Percentiles rank a stretch among this genome's conserved stretches.
Evolutionary conservation across 1,140 invertebrate genomes (phyloP).

Genomic region (Ephestia elutella): DNA sequence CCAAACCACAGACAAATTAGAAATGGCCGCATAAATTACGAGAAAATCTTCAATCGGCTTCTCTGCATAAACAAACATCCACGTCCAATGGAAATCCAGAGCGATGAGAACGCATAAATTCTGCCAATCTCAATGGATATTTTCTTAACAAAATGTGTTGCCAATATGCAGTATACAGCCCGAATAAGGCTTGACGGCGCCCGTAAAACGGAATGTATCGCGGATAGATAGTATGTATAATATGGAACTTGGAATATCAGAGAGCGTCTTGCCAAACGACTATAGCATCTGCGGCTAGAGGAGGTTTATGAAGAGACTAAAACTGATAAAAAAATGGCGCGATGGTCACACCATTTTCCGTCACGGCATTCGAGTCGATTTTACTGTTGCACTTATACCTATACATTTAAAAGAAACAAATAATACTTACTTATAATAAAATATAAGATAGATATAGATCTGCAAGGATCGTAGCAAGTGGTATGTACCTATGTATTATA

Average conservation of each 20-base stretch:
- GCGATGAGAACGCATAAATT: conserved; percentile 25
- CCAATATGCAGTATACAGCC: conserved; percentile 44
- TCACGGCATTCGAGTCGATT: too few relatives aligned
- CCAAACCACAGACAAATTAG: conserved; percentile 5
- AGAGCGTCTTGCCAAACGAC: neutral
- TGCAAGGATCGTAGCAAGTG: too few relatives aligned
- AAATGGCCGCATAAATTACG: conserved; percentile 15
- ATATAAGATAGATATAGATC: too few relatives aligned
- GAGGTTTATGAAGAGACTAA: neutral
- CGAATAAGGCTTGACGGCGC: conserved; percentile 18
- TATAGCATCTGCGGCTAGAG: neutral
- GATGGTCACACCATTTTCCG: too few relatives aligned
- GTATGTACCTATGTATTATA: too few relatives aligned
- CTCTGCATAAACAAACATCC: conserved; percentile 7
- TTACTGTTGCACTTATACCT: too few relatives aligned
- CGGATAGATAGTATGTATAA: conserved; percentile 16
- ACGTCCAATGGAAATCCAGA: conserved; percentile 8
- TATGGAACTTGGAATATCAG: conserved; percentile 16
- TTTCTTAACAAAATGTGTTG: conserved; percentile 46
- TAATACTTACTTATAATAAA: too few relatives aligned
- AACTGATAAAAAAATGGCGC: neutral
- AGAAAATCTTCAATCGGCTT: neutral
- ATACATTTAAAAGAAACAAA: too few relatives aligned
- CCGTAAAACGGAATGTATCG: conserved; percentile 26
- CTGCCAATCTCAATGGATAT: conserved; percentile 29